Evolutionary conservation across 92 coral and sea anemone species (phyloP).

Genomic region (Montipora capitata): DNA sequence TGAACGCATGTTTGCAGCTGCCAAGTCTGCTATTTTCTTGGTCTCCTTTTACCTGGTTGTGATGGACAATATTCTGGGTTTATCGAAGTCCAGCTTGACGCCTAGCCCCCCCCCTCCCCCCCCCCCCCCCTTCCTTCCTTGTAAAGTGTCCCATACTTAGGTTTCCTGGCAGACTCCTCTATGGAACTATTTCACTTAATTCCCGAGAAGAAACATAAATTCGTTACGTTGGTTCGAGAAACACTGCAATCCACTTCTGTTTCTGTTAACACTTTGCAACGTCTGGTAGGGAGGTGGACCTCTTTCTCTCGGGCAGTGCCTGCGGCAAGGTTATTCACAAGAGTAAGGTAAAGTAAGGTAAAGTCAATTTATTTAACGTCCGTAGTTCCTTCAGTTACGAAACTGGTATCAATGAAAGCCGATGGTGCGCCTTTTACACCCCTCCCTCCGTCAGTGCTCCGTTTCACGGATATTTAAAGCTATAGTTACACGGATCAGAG

Average conservation of each 20-base stretch:
- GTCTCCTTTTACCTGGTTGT: constrained; percentile 18
- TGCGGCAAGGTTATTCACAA: constrained; percentile 58
- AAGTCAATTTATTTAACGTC: no score
- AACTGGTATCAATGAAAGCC: no score
- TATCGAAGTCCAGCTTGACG: constrained; percentile 39
- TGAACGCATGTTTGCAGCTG: constrained; percentile 46
- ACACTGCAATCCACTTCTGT: not conserved
- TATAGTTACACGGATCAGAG: no score
- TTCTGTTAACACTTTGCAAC: constrained; percentile 3
- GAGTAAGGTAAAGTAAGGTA: no score
- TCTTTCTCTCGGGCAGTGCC: constrained; percentile 69
- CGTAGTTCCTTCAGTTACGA: no score
- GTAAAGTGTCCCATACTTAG: constrained; percentile 21
- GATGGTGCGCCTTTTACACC: no score
- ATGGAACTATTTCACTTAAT: constrained; percentile 14
- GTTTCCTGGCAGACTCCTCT: constrained; percentile 12
- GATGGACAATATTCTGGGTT: constrained; percentile 53
- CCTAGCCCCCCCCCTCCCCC: no score
- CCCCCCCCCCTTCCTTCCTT: not conserved
- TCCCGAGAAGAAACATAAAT: constrained; percentile 13
- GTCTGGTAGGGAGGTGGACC: constrained; percentile 70
- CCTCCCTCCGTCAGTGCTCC: no score
- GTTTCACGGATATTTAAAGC: no score
- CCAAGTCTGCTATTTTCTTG: constrained; percentile 41
- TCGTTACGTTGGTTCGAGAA: not conserved